phyloP scores from a whole-genome alignment of 2,797 vertebrate species.

The Vultur gryphus region DNA sequence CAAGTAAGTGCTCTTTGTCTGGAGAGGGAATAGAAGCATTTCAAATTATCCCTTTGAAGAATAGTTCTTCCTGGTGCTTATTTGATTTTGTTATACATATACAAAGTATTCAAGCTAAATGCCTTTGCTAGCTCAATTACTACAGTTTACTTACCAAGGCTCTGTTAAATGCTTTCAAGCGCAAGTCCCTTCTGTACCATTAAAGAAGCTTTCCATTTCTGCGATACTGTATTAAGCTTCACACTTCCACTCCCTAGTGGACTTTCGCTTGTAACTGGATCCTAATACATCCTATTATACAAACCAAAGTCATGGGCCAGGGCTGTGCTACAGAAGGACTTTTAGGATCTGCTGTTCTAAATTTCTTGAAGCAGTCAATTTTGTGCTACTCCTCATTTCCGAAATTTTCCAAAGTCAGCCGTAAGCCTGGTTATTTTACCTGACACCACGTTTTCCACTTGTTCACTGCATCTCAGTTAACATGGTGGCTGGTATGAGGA shows the following conservation, averaged over 20 bases:
- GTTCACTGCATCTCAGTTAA: not conserved
- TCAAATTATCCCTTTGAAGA: conserved; percentile 41
- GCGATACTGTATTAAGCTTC: conserved; percentile 59
- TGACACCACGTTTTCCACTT: not conserved
- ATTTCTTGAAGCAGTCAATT: not conserved
- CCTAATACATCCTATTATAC: not conserved
- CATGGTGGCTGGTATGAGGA: not conserved
- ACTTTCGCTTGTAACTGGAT: conserved; percentile 52
- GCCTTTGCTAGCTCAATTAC: conserved; percentile 44
- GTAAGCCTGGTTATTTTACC: not conserved
- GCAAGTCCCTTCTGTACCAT: conserved; percentile 48
- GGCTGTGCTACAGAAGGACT: not conserved
- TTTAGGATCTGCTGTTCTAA: not conserved
- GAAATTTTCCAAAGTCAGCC: not conserved
- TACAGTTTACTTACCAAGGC: conserved; percentile 47
- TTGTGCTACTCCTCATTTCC: not conserved
- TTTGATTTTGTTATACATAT: conserved; percentile 56
- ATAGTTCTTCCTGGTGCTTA: conserved; percentile 26
- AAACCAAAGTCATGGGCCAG: not conserved
- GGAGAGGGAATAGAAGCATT: not conserved
- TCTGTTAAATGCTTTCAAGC: conserved; percentile 52
- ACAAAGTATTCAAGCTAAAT: conserved; percentile 45
- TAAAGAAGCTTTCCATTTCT: conserved; percentile 60
- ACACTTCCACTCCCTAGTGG: conserved; percentile 36
- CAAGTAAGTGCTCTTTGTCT: conserved; percentile 8